These are phyloP conservation scores for Dermatemys mawii DNA, from an alignment of 2,113 vertebrate genomes.

Conservation along the genomic window DNA sequence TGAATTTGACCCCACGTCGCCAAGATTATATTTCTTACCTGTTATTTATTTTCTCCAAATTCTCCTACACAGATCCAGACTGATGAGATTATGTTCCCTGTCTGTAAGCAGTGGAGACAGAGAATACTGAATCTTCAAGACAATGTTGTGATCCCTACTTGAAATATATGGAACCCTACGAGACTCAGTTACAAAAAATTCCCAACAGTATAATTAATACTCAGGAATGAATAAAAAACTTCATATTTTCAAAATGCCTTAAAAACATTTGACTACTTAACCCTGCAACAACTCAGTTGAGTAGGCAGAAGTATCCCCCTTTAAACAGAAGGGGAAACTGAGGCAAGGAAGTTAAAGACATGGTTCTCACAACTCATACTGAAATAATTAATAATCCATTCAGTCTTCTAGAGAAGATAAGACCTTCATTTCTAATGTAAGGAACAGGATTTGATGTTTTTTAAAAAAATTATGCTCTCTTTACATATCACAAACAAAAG, in stretches of 20 bases:
- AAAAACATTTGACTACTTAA: neutral
- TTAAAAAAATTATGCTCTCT: neutral
- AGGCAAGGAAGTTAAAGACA: neutral
- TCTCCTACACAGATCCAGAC: constrained; percentile 61
- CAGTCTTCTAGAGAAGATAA: neutral
- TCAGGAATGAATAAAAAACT: neutral
- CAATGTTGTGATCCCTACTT: constrained; percentile 32
- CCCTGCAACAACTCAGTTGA: neutral
- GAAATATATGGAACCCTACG: constrained; percentile 61
- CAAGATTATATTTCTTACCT: constrained; percentile 38
- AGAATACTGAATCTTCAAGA: constrained; percentile 63
- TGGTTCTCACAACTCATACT: neutral
- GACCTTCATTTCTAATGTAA: neutral
- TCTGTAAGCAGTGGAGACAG: constrained; percentile 61
- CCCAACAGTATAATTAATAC: constrained; percentile 24
- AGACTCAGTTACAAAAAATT: constrained; percentile 43
- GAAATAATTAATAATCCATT: neutral
- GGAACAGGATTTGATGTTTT: neutral
- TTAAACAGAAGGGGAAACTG: neutral
- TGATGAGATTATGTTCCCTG: constrained; percentile 59
- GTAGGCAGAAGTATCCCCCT: neutral
- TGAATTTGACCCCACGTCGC: neutral
- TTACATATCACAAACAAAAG: neutral
- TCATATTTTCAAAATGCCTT: constrained; percentile 17
- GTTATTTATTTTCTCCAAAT: constrained; percentile 62